These are phyloP conservation scores for Sphaerolaimus hirsutus DNA, from an alignment of 2,888 invertebrate species.

Conservation along the genomic window DNA sequence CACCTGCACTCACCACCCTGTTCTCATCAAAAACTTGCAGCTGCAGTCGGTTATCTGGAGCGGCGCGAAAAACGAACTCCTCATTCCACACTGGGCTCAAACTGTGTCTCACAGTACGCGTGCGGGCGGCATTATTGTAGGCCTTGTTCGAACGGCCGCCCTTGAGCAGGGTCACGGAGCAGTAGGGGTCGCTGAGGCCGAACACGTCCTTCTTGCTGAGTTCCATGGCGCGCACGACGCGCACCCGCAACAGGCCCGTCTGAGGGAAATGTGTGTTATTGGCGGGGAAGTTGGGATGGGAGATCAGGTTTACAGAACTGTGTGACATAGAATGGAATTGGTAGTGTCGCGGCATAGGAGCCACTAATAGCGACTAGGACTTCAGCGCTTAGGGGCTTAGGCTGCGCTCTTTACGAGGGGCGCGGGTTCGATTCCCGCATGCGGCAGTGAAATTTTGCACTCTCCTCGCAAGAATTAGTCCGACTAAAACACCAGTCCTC, in stretches of 20 bases:
- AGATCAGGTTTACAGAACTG: too few relatives aligned
- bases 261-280: background rate
- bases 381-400: too few relatives aligned
- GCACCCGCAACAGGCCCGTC: slow-evolving; percentile 66
- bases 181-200: slow-evolving; percentile 90
- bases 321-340: too few relatives aligned
- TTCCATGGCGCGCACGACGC: slow-evolving; percentile 60
- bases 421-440: too few relatives aligned
- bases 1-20: slow-evolving; percentile 40
- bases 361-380: too few relatives aligned
- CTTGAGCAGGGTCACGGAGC: slow-evolving; percentile 66
- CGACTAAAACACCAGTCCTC: too few relatives aligned
- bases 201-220: slow-evolving; percentile 96
- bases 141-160: slow-evolving; percentile 30
- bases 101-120: slow-evolving; percentile 89
- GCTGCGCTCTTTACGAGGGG: too few relatives aligned
- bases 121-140: slow-evolving; percentile 57
- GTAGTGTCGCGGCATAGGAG: too few relatives aligned
- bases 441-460: too few relatives aligned
- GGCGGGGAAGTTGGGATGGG: too few relatives aligned
- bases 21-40: slow-evolving; percentile 63
- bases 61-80: slow-evolving; percentile 81
- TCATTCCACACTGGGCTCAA: slow-evolving; percentile 91
- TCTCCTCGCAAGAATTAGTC: too few relatives aligned
- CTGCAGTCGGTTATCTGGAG: slow-evolving; percentile 63